A percentile compares a stretch with the other conserved stretches of the same genome.
phyloP scores from a whole-genome alignment of 2,888 invertebrate species.

The Philereme vetulata region DNA sequence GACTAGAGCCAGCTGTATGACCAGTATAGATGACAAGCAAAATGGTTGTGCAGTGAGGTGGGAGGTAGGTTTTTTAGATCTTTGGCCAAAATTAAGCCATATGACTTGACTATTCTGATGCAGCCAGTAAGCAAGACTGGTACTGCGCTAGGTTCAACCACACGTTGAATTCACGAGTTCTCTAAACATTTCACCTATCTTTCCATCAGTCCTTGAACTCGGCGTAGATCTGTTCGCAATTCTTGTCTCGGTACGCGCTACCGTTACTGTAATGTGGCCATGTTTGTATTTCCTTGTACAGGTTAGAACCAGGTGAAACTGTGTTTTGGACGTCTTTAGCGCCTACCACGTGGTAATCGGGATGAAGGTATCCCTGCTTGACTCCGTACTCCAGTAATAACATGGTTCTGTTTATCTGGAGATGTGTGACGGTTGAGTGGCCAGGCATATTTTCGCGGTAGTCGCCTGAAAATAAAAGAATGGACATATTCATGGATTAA shows the following conservation, averaged over 20 bases:
- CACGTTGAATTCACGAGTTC: neutral
- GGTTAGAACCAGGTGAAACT: constrained; percentile 62
- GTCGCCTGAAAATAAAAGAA: constrained; percentile 56
- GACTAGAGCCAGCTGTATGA: too few relatives aligned
- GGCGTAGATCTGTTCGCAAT: constrained; percentile 53
- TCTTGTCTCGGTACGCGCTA: constrained; percentile 42
- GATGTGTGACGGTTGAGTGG: constrained; percentile 52
- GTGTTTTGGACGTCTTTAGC: constrained; percentile 56
- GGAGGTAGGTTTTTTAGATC: too few relatives aligned
- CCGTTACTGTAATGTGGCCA: constrained; percentile 55
- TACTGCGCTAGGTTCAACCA: neutral
- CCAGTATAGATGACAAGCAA: too few relatives aligned
- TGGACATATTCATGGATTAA: neutral
- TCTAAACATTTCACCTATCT: neutral
- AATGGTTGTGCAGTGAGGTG: too few relatives aligned
- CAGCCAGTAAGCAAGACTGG: neutral
- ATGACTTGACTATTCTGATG: neutral
- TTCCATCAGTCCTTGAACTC: constrained; percentile 1
- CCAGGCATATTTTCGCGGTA: constrained; percentile 58
- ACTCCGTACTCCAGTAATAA: constrained; percentile 61
- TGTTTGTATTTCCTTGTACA: constrained; percentile 55
- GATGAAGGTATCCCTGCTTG: constrained; percentile 51
- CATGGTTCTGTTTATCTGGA: constrained; percentile 53
- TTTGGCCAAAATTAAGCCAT: too few relatives aligned
- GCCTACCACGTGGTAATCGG: constrained; percentile 58